A percentile compares a stretch with the other conserved stretches of the same genome.
phyloP scores from a whole-genome alignment of 2,797 vertebrate species.

The Balearica regulorum region DNA sequence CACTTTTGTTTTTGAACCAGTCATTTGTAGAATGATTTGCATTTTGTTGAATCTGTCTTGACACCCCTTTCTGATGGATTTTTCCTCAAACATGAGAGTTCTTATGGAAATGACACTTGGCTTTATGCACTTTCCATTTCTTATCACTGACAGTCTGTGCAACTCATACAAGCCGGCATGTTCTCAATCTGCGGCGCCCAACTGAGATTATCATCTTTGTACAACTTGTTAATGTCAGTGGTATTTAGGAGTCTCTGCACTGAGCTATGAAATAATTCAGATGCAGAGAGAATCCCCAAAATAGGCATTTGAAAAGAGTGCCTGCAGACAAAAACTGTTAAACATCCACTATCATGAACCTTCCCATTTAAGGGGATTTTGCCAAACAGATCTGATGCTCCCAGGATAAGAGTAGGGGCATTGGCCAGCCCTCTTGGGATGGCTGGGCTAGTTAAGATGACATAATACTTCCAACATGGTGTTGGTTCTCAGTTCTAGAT shows the following conservation, averaged over 20 bases:
- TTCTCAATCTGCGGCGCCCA: conserved; percentile 11
- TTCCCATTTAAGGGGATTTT: not conserved
- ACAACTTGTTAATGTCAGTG: conserved; percentile 59
- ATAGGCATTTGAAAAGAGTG: not conserved
- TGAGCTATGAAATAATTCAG: conserved; percentile 54
- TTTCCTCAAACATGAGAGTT: not conserved
- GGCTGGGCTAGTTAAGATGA: not conserved
- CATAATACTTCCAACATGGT: not conserved
- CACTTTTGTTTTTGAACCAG: not conserved
- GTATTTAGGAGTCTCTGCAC: conserved; percentile 38
- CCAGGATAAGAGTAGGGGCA: not conserved
- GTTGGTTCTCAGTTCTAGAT: not conserved
- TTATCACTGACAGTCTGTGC: not conserved
- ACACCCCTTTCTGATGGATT: conserved; percentile 38
- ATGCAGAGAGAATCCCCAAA: conserved; percentile 13
- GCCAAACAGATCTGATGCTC: not conserved
- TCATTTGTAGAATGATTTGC: conserved; percentile 32
- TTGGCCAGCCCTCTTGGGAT: not conserved
- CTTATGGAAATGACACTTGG: conserved; percentile 52
- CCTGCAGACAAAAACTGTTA: conserved; percentile 4
- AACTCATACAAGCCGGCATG: not conserved
- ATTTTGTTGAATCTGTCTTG: conserved; percentile 32
- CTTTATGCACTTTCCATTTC: conserved; percentile 44
- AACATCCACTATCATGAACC: not conserved
- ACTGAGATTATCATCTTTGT: conserved; percentile 49